Conservation (phyloP, 2,113 vertebrate species). For the Thymallus thymallus region DNA sequence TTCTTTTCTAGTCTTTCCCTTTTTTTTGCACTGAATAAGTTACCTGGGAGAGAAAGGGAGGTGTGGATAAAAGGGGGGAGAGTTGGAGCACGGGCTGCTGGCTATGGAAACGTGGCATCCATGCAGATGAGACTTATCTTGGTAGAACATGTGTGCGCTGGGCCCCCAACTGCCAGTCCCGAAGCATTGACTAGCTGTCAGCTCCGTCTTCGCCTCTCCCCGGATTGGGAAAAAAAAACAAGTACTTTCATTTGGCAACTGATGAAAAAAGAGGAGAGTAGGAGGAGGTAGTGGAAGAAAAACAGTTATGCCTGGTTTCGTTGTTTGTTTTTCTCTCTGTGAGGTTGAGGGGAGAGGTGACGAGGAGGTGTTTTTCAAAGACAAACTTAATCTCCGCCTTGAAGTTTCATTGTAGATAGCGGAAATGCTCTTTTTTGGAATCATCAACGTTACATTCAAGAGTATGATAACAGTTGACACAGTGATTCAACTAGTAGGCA, state of each 20-base stretch:
- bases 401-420: conserved; percentile 51
- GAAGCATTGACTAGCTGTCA: conserved; percentile 77
- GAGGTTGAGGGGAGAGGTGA: conserved; percentile 30
- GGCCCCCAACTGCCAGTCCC: conserved; percentile 74
- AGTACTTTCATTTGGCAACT: conserved; percentile 70
- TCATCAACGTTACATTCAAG: background rate
- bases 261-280: conserved; percentile 13
- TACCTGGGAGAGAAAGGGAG: conserved; percentile 68
- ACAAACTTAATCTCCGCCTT: conserved; percentile 57
- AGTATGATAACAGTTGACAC: too few relatives aligned
- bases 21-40: conserved; percentile 59
- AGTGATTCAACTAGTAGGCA: background rate
- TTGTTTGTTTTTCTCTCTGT: conserved; percentile 68
- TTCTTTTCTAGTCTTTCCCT: conserved; percentile 49
- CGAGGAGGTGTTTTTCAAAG: conserved; percentile 37
- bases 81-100: conserved; percentile 44
- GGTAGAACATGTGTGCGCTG: conserved; percentile 71
- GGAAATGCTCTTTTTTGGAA: conserved; percentile 23
- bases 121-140: conserved; percentile 82
- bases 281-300: background rate
- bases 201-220: conserved; percentile 59
- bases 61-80: conserved; percentile 18
- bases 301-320: conserved; percentile 55
- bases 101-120: conserved; percentile 60
- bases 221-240: conserved; percentile 64